These are phyloP conservation scores for Lasioglossum calceatum DNA, from an alignment of 2,888 invertebrate genomes.

Conservation along the genomic window DNA sequence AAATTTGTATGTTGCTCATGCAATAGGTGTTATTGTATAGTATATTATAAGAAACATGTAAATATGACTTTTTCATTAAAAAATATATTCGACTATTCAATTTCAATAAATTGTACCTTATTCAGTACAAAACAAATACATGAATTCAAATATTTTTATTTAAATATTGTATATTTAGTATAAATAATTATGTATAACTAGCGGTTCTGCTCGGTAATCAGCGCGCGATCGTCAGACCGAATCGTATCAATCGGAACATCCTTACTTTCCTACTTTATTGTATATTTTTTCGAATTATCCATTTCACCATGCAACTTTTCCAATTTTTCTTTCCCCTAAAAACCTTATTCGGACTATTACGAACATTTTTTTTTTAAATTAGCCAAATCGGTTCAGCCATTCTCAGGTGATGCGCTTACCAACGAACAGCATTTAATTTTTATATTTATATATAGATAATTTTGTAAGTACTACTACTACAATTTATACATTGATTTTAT, in stretches of 20 bases:
- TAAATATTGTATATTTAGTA: background rate
- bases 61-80: constrained; percentile 20
- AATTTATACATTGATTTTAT: background rate
- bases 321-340: too few species aligned
- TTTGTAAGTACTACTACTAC: background rate
- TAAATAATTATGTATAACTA: background rate
- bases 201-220: too few species aligned
- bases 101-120: background rate
- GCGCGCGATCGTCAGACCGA: too few species aligned
- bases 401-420: too few species aligned
- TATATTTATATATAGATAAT: background rate
- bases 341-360: too few species aligned
- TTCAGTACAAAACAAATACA: constrained; percentile 11
- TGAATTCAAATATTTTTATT: background rate
- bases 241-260: too few species aligned
- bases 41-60: constrained; percentile 21
- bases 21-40: constrained; percentile 15
- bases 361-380: too few species aligned
- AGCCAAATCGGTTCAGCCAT: too few species aligned
- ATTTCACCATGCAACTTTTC: too few species aligned
- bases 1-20: constrained; percentile 20
- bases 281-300: too few species aligned
- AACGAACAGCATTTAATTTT: too few species aligned
- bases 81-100: background rate
- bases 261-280: too few species aligned